These are phyloP conservation scores for Phorcus lineatus DNA, from an alignment of 2,888 invertebrate species.

Conservation along the genomic window DNA sequence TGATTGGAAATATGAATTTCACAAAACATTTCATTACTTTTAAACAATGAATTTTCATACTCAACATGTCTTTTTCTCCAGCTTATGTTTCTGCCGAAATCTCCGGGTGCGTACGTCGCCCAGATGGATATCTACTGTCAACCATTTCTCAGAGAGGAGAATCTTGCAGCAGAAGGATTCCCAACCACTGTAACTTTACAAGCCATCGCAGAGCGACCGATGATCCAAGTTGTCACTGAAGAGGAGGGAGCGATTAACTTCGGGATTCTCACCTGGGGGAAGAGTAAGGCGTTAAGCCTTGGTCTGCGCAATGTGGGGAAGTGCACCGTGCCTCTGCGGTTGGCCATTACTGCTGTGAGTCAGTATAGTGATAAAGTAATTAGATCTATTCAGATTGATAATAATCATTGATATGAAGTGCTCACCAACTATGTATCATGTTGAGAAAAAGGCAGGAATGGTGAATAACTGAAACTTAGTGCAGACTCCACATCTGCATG, in stretches of 20 bases:
- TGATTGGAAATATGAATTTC: not conserved
- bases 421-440: no score
- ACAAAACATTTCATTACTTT: no score
- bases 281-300: conserved; percentile 51
- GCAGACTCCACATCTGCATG: no score
- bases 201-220: conserved; percentile 57
- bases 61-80: conserved; percentile 33
- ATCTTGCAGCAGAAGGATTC: conserved; percentile 35
- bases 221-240: conserved; percentile 48
- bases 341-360: conserved; percentile 64
- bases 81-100: conserved; percentile 67
- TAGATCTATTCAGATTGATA: no score
- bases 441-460: no score
- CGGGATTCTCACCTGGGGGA: conserved; percentile 65
- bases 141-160: conserved; percentile 46
- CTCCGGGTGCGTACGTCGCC: conserved; percentile 62
- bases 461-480: no score
- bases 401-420: no score
- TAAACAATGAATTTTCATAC: not conserved
- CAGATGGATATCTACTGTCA: conserved; percentile 56
- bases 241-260: conserved; percentile 49
- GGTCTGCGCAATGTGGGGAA: conserved; percentile 59
- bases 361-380: not conserved
- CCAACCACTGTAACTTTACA: conserved; percentile 52
- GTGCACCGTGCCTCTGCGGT: conserved; percentile 60